Evolutionary conservation across 1,140 invertebrate species (phyloP).

Genomic region (Trachymyrmex cornetzi): DNA sequence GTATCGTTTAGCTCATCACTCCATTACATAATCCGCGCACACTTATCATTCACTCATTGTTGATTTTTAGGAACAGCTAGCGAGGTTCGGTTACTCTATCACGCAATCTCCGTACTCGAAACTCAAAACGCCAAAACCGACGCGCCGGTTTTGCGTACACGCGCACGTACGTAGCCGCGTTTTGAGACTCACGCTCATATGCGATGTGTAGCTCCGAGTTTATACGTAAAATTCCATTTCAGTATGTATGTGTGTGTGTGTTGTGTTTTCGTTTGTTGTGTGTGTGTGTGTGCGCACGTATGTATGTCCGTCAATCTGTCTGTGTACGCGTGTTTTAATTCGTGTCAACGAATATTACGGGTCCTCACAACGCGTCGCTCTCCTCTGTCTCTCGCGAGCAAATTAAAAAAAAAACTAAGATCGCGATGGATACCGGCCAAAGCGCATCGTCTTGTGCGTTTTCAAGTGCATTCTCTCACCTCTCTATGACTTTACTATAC

Average conservation of each 20-base stretch:
- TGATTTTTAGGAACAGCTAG: constrained; percentile 86
- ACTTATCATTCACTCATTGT: constrained; percentile 86
- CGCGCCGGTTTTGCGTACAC: constrained; percentile 79
- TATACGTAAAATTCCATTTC: constrained; percentile 51
- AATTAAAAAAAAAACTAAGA: constrained; percentile 68
- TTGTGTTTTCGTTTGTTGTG: not conserved
- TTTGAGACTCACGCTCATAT: constrained; percentile 71
- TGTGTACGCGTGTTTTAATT: constrained; percentile 4
- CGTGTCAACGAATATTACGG: constrained; percentile 26
- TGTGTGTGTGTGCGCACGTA: not conserved
- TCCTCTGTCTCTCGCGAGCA: constrained; percentile 39
- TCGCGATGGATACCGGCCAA: constrained; percentile 61
- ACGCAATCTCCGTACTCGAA: constrained; percentile 85
- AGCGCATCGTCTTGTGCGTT: constrained; percentile 64
- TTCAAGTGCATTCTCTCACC: constrained; percentile 56
- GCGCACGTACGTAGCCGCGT: constrained; percentile 84
- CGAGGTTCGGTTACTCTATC: constrained; percentile 87
- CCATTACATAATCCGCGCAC: constrained; percentile 81
- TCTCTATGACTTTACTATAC: constrained; percentile 14
- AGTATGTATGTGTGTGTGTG: not conserved
- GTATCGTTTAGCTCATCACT: constrained; percentile 71
- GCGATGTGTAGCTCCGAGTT: constrained; percentile 61
- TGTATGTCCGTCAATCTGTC: not conserved
- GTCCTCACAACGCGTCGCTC: constrained; percentile 58
- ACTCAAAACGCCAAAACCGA: constrained; percentile 82